A percentile compares a stretch with the other conserved stretches of the same genome.
phyloP scores from a whole-genome alignment of 2,113 vertebrate species.

The Apteryx owenii region DNA sequence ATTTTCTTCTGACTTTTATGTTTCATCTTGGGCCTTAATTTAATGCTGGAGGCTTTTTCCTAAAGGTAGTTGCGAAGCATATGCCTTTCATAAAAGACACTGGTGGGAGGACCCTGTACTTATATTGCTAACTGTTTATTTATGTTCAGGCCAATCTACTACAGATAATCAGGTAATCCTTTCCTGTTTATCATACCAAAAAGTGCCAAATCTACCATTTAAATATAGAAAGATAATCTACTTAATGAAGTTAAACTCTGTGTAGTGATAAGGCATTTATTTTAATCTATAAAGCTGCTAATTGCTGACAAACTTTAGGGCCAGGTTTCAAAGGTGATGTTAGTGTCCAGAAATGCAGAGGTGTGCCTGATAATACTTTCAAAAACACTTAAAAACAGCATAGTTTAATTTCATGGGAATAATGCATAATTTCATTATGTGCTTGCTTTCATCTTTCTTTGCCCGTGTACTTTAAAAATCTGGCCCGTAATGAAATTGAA shows the following conservation, averaged over 20 bases:
- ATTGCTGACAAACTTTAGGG: neutral
- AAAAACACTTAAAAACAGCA: neutral
- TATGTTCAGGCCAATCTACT: neutral
- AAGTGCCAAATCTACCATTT: neutral
- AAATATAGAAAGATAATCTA: neutral
- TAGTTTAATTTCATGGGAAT: neutral
- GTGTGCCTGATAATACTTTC: neutral
- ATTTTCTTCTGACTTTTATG: neutral
- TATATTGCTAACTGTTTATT: neutral
- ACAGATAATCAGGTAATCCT: neutral
- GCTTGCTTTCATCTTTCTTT: constrained; percentile 2
- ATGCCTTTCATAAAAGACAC: neutral
- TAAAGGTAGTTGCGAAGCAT: neutral
- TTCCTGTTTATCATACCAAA: neutral
- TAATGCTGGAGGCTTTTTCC: neutral
- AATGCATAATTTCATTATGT: neutral
- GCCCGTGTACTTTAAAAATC: neutral
- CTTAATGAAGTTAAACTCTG: neutral
- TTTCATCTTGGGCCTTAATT: neutral
- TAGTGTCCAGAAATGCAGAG: neutral
- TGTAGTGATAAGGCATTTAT: neutral
- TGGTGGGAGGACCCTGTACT: neutral
- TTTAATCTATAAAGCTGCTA: neutral
- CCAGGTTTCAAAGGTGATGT: neutral
- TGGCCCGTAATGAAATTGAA: neutral